Evolutionary conservation across 2,797 vertebrate genomes (phyloP), one percentile per base, ranked within the genome.

Genomic region (Phrynocephalus vlangalii): DNA sequence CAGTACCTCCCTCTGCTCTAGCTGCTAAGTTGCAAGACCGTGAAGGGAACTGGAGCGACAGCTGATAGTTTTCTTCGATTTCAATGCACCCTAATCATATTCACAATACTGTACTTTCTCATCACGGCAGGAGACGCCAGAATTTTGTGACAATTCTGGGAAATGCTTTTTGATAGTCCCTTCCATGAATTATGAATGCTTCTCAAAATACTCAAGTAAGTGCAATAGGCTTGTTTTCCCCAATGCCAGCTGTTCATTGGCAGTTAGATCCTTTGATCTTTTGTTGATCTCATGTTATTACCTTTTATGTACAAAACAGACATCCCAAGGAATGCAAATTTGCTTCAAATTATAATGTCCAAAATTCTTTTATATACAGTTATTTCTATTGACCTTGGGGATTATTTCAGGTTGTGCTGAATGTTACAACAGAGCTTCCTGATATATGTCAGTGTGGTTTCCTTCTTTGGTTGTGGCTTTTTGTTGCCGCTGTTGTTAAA

Each of bases 51-150:
- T 72, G 30, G 44, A 91, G 83, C 70, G 5, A 44, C 85, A 92
- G 66, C 5, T 90, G 92, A 92, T 94, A 82, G 71, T 85, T 94
- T 96, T 88, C 86, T 94, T 88, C 92, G 92, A 94, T 94, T 95
- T 91, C 60, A 78, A 1, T 85, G 30, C 86, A 92, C 67, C 52
- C 86, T 94, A 91, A 91, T 93, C 92, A 88, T 86, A 93, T 86
- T 94, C 89, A 89, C 83, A 91, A 68, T 87, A 93, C 72, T 70
- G 9, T 86, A 89, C 72, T 85, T 85, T 94, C 92, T 92, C 63
- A 67, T 94, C 92, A 52, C 66, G 78, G 79, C 90, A 92, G 91
- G 88, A 91, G 78, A 70, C 91, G 91, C 88, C 77, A 92, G 89
- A 95, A 92, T 93, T 92, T 85, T 94, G 87, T 91, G 92, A 91